These are phyloP conservation scores for Oryzias dopingdopingensis DNA, from an alignment of 2,797 vertebrate genomes.

Conservation along the genomic window DNA sequence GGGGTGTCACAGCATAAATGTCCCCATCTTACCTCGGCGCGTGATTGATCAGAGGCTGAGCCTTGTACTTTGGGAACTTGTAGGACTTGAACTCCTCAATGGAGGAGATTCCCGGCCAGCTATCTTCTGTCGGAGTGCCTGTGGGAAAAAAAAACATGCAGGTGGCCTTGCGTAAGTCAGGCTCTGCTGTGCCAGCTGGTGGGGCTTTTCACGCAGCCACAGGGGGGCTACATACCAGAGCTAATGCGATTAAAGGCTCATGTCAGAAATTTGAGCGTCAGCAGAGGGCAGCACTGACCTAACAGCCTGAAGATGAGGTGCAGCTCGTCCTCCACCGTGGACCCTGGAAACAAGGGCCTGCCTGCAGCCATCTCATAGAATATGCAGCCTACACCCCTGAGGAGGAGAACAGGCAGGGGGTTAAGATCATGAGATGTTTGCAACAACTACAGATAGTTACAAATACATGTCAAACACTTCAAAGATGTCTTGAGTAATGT, in stretches of 20 bases:
- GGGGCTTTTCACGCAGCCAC: constrained; percentile 32
- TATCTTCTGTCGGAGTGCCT: constrained; percentile 94
- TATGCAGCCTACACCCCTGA: constrained; percentile 81
- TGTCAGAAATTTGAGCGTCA: constrained; percentile 33
- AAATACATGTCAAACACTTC: not conserved
- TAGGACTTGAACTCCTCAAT: constrained; percentile 95
- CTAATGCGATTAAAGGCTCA: constrained; percentile 52
- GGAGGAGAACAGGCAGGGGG: constrained; percentile 17
- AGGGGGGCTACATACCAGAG: constrained; percentile 41
- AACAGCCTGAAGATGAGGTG: constrained; percentile 80
- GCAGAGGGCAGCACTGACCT: constrained; percentile 75
- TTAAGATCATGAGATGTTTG: not conserved
- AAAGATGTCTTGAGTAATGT: not conserved
- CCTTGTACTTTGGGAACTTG: constrained; percentile 94
- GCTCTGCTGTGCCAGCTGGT: constrained; percentile 44
- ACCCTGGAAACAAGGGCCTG: constrained; percentile 79
- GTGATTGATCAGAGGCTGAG: constrained; percentile 91
- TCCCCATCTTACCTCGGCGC: constrained; percentile 84
- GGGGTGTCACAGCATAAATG: no score
- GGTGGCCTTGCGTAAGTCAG: constrained; percentile 31
- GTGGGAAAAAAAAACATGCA: constrained; percentile 40
- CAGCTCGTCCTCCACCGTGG: constrained; percentile 79
- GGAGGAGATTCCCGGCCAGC: constrained; percentile 90
- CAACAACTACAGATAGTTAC: not conserved
- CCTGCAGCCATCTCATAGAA: constrained; percentile 82